Evolutionary conservation across 2,888 invertebrate species (phyloP), one percentile per base, ranked within the genome.

Genomic region (Cordilura impudica): DNA sequence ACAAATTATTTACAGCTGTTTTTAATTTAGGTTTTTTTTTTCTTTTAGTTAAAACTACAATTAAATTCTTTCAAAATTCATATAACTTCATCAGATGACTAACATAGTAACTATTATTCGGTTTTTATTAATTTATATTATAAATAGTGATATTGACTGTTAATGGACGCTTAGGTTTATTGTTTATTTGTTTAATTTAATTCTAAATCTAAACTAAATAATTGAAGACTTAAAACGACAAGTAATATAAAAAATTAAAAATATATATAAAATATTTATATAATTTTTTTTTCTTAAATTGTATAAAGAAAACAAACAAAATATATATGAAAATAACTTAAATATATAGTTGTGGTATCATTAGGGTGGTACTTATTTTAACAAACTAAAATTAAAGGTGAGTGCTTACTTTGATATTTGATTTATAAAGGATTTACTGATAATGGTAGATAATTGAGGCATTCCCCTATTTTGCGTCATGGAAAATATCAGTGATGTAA

Each of bases 81-180:
- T 21, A 53, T 63, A 39, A n/a, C 35, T 39, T 69, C n/a, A 61
- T 19, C 51, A 12, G 29, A 45, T 74, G 47, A 67, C 35, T 53
- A 54, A n/a, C 23, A 51, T 75, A 75, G 75, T 75, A 63, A 70
- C 63, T 75, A 58, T 75, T 67, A 21, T 60, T 63, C n/a, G n/a
- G 4, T 58, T 58, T 19, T 12, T 58, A 39, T 54, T 26, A 53
- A 14, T 21, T 39, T 21, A 12, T 1, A 14, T 35, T 60, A 12
- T 39, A 39, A 43, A 10, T 39, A 23, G 35, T 71, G 75, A 73
- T 79, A 79, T 79, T 79, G 79, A 79, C 79, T 79, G 60, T 56
- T 79, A 71, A 75, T 79, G 79, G 79, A 79, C 79, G 79, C 79
- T 79, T 79, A 75, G 39, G 54, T 66, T 79, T 79, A 67, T 79